phyloP scores from a whole-genome alignment of 1,140 invertebrate species.

The Panagrolaimus sp. region DNA sequence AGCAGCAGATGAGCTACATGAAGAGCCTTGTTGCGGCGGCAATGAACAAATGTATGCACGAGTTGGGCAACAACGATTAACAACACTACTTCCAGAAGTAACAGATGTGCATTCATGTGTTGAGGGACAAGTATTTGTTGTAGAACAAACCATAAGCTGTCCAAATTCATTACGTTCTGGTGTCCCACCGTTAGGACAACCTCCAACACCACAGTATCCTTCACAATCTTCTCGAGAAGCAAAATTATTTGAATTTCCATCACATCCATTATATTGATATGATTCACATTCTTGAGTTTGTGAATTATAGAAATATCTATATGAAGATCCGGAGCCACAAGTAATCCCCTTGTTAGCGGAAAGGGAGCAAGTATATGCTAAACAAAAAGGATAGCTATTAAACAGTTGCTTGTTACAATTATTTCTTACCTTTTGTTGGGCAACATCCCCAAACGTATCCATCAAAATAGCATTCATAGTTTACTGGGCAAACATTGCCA shows the following conservation, averaged over 20 bases:
- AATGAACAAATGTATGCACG: conserved; percentile 57
- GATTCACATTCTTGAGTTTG: conserved; percentile 57
- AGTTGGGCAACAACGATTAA: conserved; percentile 56
- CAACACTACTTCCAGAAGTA: conserved; percentile 46
- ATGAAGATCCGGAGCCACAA: conserved; percentile 55
- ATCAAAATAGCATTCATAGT: conserved; percentile 56
- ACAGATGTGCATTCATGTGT: conserved; percentile 56
- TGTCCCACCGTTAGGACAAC: conserved; percentile 57
- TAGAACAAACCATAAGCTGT: conserved; percentile 54
- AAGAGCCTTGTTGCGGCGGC: conserved; percentile 51
- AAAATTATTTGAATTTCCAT: conserved; percentile 56
- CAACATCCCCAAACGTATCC: conserved; percentile 58
- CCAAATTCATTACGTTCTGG: conserved; percentile 57
- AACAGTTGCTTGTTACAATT: neutral
- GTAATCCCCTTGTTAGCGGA: conserved; percentile 55
- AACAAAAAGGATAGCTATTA: conserved; percentile 12
- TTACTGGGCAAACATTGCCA: conserved; percentile 53
- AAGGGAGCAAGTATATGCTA: conserved; percentile 55
- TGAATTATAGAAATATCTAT: conserved; percentile 56
- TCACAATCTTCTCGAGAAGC: conserved; percentile 52
- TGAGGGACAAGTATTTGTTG: conserved; percentile 42
- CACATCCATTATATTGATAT: conserved; percentile 55
- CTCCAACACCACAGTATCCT: conserved; percentile 52
- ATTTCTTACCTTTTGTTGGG: conserved; percentile 47
- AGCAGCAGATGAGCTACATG: conserved; percentile 51